phyloP scores from a whole-genome alignment of 2,113 vertebrate species.

The Anoura caudifer region DNA sequence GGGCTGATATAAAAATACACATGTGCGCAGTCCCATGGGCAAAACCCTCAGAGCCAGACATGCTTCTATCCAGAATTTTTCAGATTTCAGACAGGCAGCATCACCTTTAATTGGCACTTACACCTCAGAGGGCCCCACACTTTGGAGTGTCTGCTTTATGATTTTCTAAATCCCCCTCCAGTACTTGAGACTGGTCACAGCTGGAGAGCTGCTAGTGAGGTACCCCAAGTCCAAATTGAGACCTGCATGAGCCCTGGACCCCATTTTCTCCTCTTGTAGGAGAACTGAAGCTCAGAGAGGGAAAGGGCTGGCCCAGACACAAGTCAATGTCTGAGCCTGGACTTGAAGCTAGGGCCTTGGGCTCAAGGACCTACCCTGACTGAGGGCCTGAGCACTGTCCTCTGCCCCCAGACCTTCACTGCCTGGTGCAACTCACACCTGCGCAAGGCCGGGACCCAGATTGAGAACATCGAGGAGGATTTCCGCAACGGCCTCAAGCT shows the following conservation, averaged over 20 bases:
- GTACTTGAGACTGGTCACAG: background rate
- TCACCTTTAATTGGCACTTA: background rate
- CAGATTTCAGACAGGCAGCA: background rate
- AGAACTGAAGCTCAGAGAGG: background rate
- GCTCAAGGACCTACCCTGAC: background rate
- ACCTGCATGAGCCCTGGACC: background rate
- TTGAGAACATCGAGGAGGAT: slow-evolving; percentile 94
- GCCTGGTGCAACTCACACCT: slow-evolving; percentile 96
- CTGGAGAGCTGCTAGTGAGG: background rate
- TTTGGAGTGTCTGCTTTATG: background rate
- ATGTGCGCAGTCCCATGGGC: background rate
- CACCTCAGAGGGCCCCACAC: background rate
- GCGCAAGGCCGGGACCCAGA: slow-evolving; percentile 93
- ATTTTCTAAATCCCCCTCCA: background rate
- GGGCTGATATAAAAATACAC: background rate
- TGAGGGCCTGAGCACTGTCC: no score
- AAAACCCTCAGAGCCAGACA: background rate
- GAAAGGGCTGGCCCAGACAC: background rate
- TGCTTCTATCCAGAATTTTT: background rate
- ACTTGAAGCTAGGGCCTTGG: background rate
- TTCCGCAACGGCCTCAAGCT: slow-evolving; percentile 95
- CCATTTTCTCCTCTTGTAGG: background rate
- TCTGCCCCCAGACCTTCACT: slow-evolving; percentile 89
- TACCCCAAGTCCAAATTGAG: background rate
- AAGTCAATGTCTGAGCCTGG: background rate